phyloP scores from a whole-genome alignment of 2,797 vertebrate genomes.

The Ptychadena robeensis region DNA sequence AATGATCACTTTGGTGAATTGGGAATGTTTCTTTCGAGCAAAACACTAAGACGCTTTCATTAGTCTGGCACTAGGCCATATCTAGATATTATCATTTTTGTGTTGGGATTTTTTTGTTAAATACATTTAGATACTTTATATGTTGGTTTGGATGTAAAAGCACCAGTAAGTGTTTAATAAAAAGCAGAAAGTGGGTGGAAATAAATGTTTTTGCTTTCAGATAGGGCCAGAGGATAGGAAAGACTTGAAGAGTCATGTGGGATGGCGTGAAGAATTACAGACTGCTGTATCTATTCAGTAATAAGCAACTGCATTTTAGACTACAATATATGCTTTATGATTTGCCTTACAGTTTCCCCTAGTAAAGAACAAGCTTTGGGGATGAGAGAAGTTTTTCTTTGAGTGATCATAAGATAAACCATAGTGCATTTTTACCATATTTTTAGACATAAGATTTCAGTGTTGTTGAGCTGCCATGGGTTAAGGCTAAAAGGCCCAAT shows the following conservation, averaged over 20 bases:
- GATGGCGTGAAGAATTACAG: not conserved
- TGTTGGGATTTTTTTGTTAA: too few species aligned
- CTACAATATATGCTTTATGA: not conserved
- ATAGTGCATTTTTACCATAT: not conserved
- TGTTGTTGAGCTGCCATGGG: slow-evolving; percentile 16
- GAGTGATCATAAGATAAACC: not conserved
- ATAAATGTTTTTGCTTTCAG: too few species aligned
- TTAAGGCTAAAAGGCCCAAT: slow-evolving; percentile 24
- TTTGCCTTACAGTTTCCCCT: not conserved
- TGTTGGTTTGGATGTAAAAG: too few species aligned
- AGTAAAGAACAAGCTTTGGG: not conserved
- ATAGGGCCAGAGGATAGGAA: not conserved
- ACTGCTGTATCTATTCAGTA: not conserved
- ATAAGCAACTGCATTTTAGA: not conserved
- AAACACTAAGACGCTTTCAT: too few species aligned
- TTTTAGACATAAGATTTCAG: not conserved
- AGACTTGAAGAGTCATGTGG: not conserved
- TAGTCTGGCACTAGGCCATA: too few species aligned
- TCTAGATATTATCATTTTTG: too few species aligned
- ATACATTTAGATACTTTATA: too few species aligned
- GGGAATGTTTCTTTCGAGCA: too few species aligned
- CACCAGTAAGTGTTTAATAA: too few species aligned
- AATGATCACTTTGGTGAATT: too few species aligned
- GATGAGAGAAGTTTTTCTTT: not conserved
- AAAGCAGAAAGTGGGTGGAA: too few species aligned